A percentile compares a stretch with the other conserved stretches of the same genome.
Conservation (phyloP, 2,797 vertebrate genomes). For the Sebastes vulpes region DNA sequence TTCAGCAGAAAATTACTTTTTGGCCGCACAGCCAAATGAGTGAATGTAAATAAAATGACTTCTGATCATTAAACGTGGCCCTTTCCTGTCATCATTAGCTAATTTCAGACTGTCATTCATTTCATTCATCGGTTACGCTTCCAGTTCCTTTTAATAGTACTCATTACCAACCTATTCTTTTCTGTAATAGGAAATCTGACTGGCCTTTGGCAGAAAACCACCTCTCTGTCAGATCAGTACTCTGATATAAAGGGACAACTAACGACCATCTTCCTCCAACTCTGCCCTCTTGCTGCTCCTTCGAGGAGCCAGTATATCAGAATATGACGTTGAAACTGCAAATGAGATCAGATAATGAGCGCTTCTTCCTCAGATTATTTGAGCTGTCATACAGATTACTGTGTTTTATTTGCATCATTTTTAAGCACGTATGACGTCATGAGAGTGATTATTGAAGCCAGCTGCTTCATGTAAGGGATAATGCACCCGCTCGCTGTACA, state of each 20-base stretch:
- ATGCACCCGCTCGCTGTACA: no score
- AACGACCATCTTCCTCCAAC: background rate
- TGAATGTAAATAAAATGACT: background rate
- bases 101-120: background rate
- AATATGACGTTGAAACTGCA: background rate
- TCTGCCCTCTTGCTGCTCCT: constrained; percentile 40
- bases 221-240: background rate
- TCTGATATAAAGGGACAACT: background rate
- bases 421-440: background rate
- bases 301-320: constrained; percentile 1
- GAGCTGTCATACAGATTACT: background rate
- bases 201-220: background rate
- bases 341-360: constrained; percentile 12
- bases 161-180: constrained; percentile 22
- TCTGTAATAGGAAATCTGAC: background rate
- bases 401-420: background rate
- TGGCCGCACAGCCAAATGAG: background rate
- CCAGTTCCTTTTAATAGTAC: background rate
- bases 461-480: background rate
- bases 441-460: background rate
- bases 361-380: background rate
- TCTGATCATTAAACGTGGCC: background rate
- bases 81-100: background rate
- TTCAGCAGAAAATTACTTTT: background rate
- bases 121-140: background rate